These are phyloP conservation scores for Sesamia inferens DNA, from an alignment of 2,888 invertebrate genomes.

Conservation along the genomic window DNA sequence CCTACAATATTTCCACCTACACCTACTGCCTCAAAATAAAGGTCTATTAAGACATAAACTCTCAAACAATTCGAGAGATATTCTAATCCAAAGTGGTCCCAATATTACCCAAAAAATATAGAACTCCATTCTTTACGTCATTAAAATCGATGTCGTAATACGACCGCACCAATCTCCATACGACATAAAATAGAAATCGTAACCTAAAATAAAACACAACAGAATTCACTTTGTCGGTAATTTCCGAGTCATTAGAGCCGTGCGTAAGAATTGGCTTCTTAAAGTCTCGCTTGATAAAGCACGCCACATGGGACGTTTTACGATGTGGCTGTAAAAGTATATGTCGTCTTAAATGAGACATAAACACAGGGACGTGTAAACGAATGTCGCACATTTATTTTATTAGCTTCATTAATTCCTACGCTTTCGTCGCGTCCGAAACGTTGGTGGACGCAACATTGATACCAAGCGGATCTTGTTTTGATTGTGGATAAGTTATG, in stretches of 20 bases:
- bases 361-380: constrained; percentile 89
- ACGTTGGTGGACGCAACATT: constrained; percentile 60
- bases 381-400: constrained; percentile 89
- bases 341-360: constrained; percentile 89
- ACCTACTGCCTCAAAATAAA: constrained; percentile 41
- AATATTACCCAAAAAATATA: constrained; percentile 44
- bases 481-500: constrained; percentile 23
- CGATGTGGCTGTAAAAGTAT: constrained; percentile 86
- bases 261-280: constrained; percentile 77
- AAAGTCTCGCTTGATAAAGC: constrained; percentile 77
- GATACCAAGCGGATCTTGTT: constrained; percentile 47
- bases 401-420: constrained; percentile 87
- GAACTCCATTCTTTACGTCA: constrained; percentile 39
- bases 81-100: constrained; percentile 52
- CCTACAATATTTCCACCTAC: constrained; percentile 25
- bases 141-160: constrained; percentile 52
- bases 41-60: constrained; percentile 54
- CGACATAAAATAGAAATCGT: constrained; percentile 61
- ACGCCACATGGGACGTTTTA: constrained; percentile 86
- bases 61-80: constrained; percentile 50
- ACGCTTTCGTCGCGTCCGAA: constrained; percentile 82
- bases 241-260: constrained; percentile 77
- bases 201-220: constrained; percentile 63
- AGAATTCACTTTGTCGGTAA: constrained; percentile 76
- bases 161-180: constrained; percentile 39